A percentile compares a stretch with the other conserved stretches of the same genome.
phyloP scores from a whole-genome alignment of 2,797 vertebrate species.

The Alosa sapidissima region DNA sequence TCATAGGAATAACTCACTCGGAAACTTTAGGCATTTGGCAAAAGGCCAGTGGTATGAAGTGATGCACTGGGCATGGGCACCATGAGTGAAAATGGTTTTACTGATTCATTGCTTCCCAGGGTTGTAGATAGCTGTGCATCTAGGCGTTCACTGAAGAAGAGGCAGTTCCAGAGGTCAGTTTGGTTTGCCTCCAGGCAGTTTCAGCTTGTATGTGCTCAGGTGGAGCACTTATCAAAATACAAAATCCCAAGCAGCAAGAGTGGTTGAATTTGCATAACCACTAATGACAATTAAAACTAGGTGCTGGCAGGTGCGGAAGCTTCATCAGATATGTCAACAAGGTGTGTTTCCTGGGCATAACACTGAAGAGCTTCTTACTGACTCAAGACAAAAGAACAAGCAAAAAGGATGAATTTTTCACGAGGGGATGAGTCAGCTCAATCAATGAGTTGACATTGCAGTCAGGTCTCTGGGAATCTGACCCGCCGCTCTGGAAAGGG shows the following conservation, averaged over 20 bases:
- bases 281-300: neutral
- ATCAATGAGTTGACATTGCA: neutral
- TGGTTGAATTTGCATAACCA: neutral
- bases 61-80: neutral
- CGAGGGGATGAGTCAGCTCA: neutral
- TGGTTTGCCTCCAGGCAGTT: neutral
- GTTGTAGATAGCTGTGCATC: neutral
- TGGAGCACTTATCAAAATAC: neutral
- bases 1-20: neutral
- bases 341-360: neutral
- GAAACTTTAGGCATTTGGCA: neutral
- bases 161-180: neutral
- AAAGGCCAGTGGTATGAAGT: neutral
- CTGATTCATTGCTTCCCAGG: neutral
- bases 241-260: neutral
- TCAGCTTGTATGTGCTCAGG: neutral
- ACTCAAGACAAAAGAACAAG: neutral
- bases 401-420: neutral
- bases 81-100: neutral
- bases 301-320: neutral
- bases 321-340: neutral
- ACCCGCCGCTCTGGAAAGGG: neutral
- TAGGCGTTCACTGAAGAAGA: neutral
- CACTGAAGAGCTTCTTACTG: neutral
- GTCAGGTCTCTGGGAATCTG: neutral